Evolutionary conservation across 2,888 invertebrate species (phyloP), one percentile per base, ranked within the genome.

Genomic region (Heliconius aoede): DNA sequence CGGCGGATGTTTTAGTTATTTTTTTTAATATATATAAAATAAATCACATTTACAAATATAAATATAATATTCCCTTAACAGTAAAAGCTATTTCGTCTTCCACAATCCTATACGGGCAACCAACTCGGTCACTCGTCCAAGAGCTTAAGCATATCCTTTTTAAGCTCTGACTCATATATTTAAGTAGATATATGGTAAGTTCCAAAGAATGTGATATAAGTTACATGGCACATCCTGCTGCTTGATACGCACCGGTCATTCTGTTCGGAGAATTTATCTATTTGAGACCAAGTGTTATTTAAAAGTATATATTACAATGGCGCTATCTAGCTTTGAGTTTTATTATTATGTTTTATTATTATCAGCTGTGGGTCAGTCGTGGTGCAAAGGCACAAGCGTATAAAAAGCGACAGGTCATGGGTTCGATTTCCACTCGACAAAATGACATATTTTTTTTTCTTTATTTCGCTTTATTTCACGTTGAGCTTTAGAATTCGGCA

Each of bases 61-160:
- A 36, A 11, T 11, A 36, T 36, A 36, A 36, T n/a, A 55, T 9
- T 55, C 9, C 3, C n/a, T 4, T 55, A 62, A 62, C 24, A 58
- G 9, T n/a, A 26, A 15, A 28, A 73, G 46, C 61, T 36, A 36
- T 11, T 51, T 18, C 15, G 65, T 36, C 67, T 58, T 73, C 71
- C 72, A 67, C 80, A 85, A 86, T 84, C 81, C 80, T 87, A 86
- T 86, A 84, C 87, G 83, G 80, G 72, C 81, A 84, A 83, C 84
- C 83, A 86, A 91, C 88, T 89, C 90, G 90, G 91, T 89, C 90
- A 90, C 84, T 89, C 86, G 87, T 85, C 84, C 87, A 82, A 80
- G 82, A 81, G 83, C 83, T 85, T 86, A 84, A 81, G 82, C 84
- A 85, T 85, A 86, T 90, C 90, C 91, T 91, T 91, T 90, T 91